Evolutionary conservation across 2,888 invertebrate genomes (phyloP), one percentile per base, ranked within the genome.

Genomic region (Leptopterna dolabrata): DNA sequence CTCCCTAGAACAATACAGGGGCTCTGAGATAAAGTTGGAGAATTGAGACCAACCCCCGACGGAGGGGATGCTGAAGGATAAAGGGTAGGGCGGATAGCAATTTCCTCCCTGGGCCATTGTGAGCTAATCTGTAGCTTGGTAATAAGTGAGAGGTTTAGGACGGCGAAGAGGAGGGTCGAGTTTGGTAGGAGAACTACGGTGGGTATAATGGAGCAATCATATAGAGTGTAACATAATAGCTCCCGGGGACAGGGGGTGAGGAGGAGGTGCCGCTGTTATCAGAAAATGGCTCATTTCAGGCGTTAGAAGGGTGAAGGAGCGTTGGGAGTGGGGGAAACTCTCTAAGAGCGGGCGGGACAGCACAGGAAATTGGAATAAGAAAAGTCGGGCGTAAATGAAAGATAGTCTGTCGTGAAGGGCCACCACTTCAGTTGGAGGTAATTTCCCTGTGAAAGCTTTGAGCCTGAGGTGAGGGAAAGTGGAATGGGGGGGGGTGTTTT

Each of bases 321-420:
- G 76, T 36, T n/a, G 84, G 43, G 71, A 19, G 84, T n/a, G 30
- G 71, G 78, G 30, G 86, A 78, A 43, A 43, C 43, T 51, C 36
- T 55, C 63, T 36, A 76, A 36, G 86, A 87, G 76, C 55, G 86
- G 43, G 78, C 36, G 36, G 88, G 90, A 90, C 90, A 89, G 89
- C 88, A 86, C 89, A 89, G 90, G 90, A 90, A 90, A 90, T 90
- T 90, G 90, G 90, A 90, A 90, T 90, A 90, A 90, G 90, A 90
- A 90, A 90, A 90, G 89, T 90, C 90, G 90, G 90, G 90, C 90
- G 90, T 90, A 90, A 90, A 90, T 90, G 90, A 90, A 90, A 90
- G 90, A 90, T 90, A 90, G 90, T 89, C 89, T 78, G 81, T 70
- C 83, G 86, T 63, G 85, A 76, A 82, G 87, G 80, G 82, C 76